Evolutionary conservation across 1,140 invertebrate species (phyloP).

Genomic region (Philotrypesis tridentata): DNA sequence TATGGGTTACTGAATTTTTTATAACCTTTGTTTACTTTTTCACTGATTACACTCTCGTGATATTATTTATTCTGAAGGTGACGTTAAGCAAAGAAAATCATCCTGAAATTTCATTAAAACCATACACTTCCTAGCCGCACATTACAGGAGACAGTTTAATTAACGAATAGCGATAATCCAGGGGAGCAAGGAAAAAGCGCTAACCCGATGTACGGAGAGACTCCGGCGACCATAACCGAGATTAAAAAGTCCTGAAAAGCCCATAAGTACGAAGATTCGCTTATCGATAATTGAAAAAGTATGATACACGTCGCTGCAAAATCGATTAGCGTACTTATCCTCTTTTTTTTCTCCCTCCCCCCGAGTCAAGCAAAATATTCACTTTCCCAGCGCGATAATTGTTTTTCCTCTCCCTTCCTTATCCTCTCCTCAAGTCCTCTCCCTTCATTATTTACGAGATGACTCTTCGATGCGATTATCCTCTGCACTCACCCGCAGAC

Average conservation of each 20-base stretch:
- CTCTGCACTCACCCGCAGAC: too few relatives aligned
- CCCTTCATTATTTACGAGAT: conserved; percentile 15
- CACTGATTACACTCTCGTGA: too few relatives aligned
- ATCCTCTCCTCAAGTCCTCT: background rate
- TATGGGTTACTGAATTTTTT: too few relatives aligned
- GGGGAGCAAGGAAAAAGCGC: background rate
- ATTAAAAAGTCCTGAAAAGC: background rate
- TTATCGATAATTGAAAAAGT: conserved; percentile 25
- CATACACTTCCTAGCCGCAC: background rate
- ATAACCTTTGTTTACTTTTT: too few relatives aligned
- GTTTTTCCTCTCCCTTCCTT: background rate
- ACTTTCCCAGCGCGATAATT: background rate
- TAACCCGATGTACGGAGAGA: background rate
- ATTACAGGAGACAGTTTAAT: background rate
- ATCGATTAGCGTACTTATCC: background rate
- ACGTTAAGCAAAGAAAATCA: too few relatives aligned
- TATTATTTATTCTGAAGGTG: too few relatives aligned
- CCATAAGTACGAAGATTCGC: background rate
- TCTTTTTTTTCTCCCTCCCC: too few relatives aligned
- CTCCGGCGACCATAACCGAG: background rate
- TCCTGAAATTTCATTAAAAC: background rate
- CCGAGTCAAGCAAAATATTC: background rate
- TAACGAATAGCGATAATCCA: background rate
- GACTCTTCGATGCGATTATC: conserved; percentile 28
- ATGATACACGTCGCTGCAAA: background rate